These are phyloP conservation scores for Syngnathus acus DNA, from an alignment of 2,797 vertebrate species.

Conservation along the genomic window DNA sequence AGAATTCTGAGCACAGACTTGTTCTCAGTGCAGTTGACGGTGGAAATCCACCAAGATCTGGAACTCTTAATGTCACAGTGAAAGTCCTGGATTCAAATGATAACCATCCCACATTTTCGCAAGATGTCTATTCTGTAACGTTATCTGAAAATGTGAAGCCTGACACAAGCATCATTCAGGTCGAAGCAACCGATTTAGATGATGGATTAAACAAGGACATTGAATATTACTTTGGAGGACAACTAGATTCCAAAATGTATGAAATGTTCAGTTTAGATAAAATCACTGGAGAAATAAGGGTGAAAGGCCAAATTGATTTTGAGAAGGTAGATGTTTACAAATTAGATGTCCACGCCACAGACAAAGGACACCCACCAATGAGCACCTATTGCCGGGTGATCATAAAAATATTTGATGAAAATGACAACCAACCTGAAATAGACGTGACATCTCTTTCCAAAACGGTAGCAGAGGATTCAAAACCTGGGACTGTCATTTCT, in stretches of 20 bases:
- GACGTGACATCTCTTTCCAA: slow-evolving; percentile 30
- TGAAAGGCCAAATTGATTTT: slow-evolving; percentile 44
- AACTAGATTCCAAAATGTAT: neutral
- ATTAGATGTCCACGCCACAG: slow-evolving; percentile 32
- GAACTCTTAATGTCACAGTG: slow-evolving; percentile 40
- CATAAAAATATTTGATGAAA: slow-evolving; percentile 33
- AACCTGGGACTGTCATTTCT: slow-evolving; percentile 58
- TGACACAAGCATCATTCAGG: slow-evolving; percentile 9
- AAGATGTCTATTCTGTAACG: slow-evolving; percentile 33
- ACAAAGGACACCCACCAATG: slow-evolving; percentile 32
- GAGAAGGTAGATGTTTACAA: slow-evolving; percentile 39
- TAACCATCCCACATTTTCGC: slow-evolving; percentile 38
- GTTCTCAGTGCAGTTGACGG: slow-evolving; percentile 38
- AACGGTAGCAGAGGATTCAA: slow-evolving; percentile 22
- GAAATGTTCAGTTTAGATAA: slow-evolving; percentile 22
- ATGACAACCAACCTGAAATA: slow-evolving; percentile 42
- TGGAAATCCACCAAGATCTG: slow-evolving; percentile 38
- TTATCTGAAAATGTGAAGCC: slow-evolving; percentile 25
- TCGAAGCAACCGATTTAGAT: slow-evolving; percentile 45
- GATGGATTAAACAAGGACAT: slow-evolving; percentile 35
- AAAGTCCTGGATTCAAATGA: slow-evolving; percentile 50
- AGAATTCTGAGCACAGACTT: slow-evolving; percentile 1
- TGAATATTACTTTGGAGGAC: slow-evolving; percentile 24
- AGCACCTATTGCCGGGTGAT: slow-evolving; percentile 24
- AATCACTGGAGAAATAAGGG: slow-evolving; percentile 33